A percentile compares a stretch with the other conserved stretches of the same genome.
Conservation (phyloP, 1,140 invertebrate species). For the Brachionus asplanchnoidis region DNA sequence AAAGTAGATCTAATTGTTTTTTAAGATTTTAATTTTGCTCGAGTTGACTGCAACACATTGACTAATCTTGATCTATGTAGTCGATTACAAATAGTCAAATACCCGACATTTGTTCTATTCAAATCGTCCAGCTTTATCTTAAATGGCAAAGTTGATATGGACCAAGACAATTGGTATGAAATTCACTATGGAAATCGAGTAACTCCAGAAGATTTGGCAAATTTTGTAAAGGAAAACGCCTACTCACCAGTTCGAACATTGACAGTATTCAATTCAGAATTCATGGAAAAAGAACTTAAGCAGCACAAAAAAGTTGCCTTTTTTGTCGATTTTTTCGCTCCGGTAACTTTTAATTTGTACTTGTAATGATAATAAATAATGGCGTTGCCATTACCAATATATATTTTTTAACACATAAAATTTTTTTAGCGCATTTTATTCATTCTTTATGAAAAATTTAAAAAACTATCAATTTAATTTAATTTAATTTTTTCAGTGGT, state of each 20-base stretch:
- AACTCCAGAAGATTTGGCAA: conserved; percentile 64
- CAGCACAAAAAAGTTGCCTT: conserved; percentile 58
- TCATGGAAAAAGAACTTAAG: conserved; percentile 55
- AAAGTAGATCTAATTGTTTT: background rate
- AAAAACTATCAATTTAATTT: background rate
- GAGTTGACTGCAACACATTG: conserved; percentile 63
- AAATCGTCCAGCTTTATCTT: conserved; percentile 61
- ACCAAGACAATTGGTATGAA: conserved; percentile 35
- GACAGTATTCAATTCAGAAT: conserved; percentile 59
- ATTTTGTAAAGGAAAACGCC: conserved; percentile 66
- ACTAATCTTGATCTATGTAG: conserved; percentile 58
- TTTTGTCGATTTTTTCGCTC: conserved; percentile 75
- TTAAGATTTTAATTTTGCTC: conserved; percentile 53
- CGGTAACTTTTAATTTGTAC: conserved; percentile 47
- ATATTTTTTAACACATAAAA: background rate
- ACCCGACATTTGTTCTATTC: conserved; percentile 68
- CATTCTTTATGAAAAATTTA: background rate
- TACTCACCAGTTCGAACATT: conserved; percentile 64
- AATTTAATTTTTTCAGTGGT: conserved; percentile 59
- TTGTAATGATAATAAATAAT: background rate
- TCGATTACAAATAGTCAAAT: conserved; percentile 60
- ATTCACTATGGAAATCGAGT: conserved; percentile 54
- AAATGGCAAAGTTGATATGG: conserved; percentile 69
- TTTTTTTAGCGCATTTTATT: no score
- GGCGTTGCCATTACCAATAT: background rate